phyloP scores from a whole-genome alignment of 2,113 vertebrate species.

The Siphamia tubifer region DNA sequence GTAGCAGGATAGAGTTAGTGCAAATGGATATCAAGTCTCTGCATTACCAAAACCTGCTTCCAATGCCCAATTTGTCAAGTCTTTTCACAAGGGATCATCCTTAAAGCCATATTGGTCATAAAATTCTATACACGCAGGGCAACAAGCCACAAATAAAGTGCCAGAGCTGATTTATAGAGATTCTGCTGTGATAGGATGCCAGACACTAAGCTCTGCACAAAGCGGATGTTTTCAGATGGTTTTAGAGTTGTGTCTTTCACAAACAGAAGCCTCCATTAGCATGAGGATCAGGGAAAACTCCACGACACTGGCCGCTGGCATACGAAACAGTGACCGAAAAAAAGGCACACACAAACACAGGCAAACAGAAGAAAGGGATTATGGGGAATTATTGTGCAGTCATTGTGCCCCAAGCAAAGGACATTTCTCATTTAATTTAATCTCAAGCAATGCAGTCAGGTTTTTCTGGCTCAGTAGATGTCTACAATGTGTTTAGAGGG shows the following conservation, averaged over 20 bases:
- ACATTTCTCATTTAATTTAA: not conserved
- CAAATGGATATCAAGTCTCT: slow-evolving; percentile 9
- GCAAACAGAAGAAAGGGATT: not conserved
- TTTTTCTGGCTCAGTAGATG: not conserved
- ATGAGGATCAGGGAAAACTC: not conserved
- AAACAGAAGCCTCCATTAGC: not conserved
- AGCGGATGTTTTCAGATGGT: slow-evolving; percentile 44
- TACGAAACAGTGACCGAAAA: not conserved
- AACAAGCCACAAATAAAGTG: slow-evolving; percentile 17
- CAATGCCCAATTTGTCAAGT: slow-evolving; percentile 7
- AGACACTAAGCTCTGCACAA: not conserved
- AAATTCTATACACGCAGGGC: slow-evolving; percentile 8
- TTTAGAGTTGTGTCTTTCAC: not conserved
- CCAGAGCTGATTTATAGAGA: slow-evolving; percentile 47
- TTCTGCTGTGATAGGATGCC: slow-evolving; percentile 26
- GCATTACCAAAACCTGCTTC: not conserved
- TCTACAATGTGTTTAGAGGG: not conserved
- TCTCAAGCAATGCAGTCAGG: not conserved
- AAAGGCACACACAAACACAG: not conserved
- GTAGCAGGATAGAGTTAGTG: slow-evolving; percentile 1
- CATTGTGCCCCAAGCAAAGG: not conserved
- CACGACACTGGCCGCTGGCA: not conserved
- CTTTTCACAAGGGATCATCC: slow-evolving; percentile 43
- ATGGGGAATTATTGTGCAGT: not conserved
- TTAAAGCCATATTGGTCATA: slow-evolving; percentile 7